Evolutionary conservation across 2,888 invertebrate species (phyloP), one percentile per base, ranked within the genome.

Genomic region (Xanthorhoe designata): DNA sequence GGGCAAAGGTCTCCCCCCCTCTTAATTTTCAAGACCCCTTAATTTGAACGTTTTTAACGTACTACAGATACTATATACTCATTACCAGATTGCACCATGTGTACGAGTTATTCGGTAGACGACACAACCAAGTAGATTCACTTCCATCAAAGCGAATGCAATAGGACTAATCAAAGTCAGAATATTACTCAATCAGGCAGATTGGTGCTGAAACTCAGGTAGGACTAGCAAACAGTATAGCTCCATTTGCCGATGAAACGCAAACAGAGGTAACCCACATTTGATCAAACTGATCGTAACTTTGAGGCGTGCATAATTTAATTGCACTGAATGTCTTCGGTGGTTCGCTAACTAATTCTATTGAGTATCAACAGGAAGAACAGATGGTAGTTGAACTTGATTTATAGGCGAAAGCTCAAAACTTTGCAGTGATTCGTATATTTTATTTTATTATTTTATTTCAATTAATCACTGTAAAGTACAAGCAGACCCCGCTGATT

Each of bases 201-300:
- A 84, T 82, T 80, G 77, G 76, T 77, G 71, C 68, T 70, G 75
- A 76, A 73, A 69, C 75, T 70, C 70, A 74, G 76, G 76, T 79
- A 76, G 78, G 75, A 77, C 76, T 70, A 70, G 79, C 80, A 80
- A 81, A 83, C 78, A 81, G 68, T 72, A 75, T 19, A 24, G 76
- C 70, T 82, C 86, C 80, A 87, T 87, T 85, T 84, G 80, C 83
- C 81, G 78, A 87, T 86, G 82, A 83, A 87, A 83, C 71, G 81
- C 84, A 83, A 87, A 87, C 83, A 86, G 73, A 72, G 78, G 79
- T 77, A 78, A 70, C 78, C 68, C 78, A 80, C 80, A 79, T 81
- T 78, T 76, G 79, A 79, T 79, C 77, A 74, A 76, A 80, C 75
- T 77, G 72, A 79, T 76, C 75, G 66, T 69, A 78, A 80, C 70